Percentiles rank a stretch among this genome's conserved stretches.
Conservation (phyloP, 2,113 vertebrate species). For the Urocolius indicus region DNA sequence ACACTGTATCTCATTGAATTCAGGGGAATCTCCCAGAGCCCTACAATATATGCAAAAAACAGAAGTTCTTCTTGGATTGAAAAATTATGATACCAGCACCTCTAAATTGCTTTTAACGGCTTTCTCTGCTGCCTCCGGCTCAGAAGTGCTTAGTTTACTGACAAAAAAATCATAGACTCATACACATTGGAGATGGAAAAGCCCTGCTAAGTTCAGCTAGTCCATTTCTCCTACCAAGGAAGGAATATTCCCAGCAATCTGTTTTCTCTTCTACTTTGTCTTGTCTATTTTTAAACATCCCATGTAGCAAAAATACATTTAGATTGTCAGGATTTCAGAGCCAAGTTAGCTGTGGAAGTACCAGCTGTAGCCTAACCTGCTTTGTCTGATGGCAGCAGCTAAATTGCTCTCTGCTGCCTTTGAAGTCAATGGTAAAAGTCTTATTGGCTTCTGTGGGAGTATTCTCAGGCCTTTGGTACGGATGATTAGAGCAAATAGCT, state of each 20-base stretch:
- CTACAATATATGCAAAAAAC: slow-evolving; percentile 45
- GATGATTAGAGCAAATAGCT: slow-evolving; percentile 62
- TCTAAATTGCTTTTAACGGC: slow-evolving; percentile 57
- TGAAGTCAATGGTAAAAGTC: slow-evolving; percentile 69
- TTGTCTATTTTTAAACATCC: slow-evolving; percentile 66
- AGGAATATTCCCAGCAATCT: slow-evolving; percentile 57
- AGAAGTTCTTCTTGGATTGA: slow-evolving; percentile 61
- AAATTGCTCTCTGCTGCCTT: slow-evolving; percentile 63
- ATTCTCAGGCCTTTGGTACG: slow-evolving; percentile 49
- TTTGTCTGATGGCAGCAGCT: slow-evolving; percentile 67
- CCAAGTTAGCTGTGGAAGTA: slow-evolving; percentile 62
- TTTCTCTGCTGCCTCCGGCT: slow-evolving; percentile 42
- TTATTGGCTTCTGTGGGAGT: slow-evolving; percentile 67
- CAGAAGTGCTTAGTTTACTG: slow-evolving; percentile 62
- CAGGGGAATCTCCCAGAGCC: slow-evolving; percentile 14
- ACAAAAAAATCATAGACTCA: slow-evolving; percentile 42
- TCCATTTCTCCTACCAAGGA: slow-evolving; percentile 49
- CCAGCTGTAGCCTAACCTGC: slow-evolving; percentile 70
- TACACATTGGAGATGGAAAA: slow-evolving; percentile 54
- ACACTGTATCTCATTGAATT: not conserved
- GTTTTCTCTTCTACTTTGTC: slow-evolving; percentile 50
- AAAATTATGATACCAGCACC: slow-evolving; percentile 56
- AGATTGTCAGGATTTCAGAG: slow-evolving; percentile 56
- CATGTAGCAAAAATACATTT: slow-evolving; percentile 54
- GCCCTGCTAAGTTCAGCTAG: slow-evolving; percentile 60